Conservation (phyloP, 1,140 invertebrate genomes). For the Brachionus manjavacas region DNA sequence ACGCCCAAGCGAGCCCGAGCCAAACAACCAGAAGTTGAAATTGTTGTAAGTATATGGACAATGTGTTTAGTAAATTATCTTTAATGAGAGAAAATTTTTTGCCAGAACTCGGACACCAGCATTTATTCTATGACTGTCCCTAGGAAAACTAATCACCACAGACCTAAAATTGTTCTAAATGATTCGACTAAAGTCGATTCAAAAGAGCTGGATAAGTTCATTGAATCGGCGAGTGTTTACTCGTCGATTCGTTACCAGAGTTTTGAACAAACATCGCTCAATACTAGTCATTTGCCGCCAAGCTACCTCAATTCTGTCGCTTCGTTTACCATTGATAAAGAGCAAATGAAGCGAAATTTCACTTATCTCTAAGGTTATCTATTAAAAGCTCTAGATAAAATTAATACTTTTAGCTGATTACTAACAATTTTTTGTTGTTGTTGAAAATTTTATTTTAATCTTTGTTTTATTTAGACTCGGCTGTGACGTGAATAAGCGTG, state of each 20-base stretch:
- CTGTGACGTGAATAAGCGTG: not conserved
- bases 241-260: not conserved
- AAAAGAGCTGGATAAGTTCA: not conserved
- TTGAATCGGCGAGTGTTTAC: not conserved
- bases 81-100: not conserved
- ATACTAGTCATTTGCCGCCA: not conserved
- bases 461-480: not conserved
- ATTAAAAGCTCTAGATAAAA: not conserved
- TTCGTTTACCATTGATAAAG: constrained; percentile 19
- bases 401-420: not conserved
- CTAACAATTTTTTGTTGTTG: not conserved
- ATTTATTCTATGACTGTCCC: constrained; percentile 17
- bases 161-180: not conserved
- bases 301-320: not conserved
- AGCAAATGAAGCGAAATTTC: constrained; percentile 22
- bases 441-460: not conserved
- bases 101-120: not conserved
- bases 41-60: not conserved
- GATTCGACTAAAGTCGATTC: not conserved
- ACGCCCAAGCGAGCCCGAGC: not conserved
- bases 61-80: not conserved
- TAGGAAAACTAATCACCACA: not conserved
- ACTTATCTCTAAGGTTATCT: constrained; percentile 12
- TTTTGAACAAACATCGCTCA: not conserved
- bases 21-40: constrained; percentile 4